Conservation (phyloP, 2,797 vertebrate species). For the Dryobates pubescens region DNA sequence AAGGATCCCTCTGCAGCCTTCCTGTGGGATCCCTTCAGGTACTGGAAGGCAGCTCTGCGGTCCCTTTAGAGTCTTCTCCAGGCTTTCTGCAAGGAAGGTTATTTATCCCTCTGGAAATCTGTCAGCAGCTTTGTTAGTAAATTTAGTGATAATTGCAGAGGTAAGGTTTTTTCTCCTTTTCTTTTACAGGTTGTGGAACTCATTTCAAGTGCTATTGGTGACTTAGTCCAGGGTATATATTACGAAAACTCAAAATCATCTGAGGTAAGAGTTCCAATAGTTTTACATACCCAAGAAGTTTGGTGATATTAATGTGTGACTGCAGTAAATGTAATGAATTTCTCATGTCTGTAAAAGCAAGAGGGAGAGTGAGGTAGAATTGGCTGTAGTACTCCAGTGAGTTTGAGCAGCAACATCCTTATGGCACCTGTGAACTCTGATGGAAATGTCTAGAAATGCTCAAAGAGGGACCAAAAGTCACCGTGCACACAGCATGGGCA, state of each 20-base stretch:
- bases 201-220: conserved; percentile 94
- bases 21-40: too few species aligned
- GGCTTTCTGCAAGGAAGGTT: conserved; percentile 1
- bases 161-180: conserved; percentile 13
- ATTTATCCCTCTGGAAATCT: conserved; percentile 31
- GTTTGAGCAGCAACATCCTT: neutral
- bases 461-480: neutral
- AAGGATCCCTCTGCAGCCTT: too few species aligned
- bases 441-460: neutral
- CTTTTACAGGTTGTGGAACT: conserved; percentile 92
- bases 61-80: neutral
- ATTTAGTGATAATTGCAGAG: neutral
- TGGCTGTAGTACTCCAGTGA: neutral
- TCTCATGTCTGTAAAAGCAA: neutral
- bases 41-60: too few species aligned
- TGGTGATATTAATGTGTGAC: neutral
- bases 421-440: neutral
- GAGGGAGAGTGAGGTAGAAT: neutral
- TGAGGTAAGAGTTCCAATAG: conserved; percentile 82
- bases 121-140: neutral
- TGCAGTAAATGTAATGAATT: neutral
- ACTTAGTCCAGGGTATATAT: conserved; percentile 95
- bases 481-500: accelerated
- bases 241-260: conserved; percentile 84
- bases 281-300: neutral